Percentiles rank a stretch among this genome's conserved stretches.
phyloP scores from a whole-genome alignment of 2,113 vertebrate genomes.

The Thermophis baileyi region DNA sequence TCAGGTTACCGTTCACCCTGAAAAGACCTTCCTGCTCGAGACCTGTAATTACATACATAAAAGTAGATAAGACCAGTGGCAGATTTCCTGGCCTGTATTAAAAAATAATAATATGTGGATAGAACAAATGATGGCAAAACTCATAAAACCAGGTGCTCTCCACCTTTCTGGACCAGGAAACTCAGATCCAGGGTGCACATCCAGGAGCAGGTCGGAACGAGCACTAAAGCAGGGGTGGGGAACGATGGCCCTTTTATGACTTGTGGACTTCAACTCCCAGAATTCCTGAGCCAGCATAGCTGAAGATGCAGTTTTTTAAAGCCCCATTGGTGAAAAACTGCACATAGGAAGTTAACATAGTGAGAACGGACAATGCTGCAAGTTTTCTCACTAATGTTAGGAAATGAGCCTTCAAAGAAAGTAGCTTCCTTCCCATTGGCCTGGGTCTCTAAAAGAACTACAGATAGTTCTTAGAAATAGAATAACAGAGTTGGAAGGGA shows the following conservation, averaged over 20 bases:
- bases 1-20: slow-evolving; percentile 84
- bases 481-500: too few species aligned
- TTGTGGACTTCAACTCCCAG: too few species aligned
- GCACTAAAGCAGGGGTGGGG: background rate
- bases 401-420: background rate
- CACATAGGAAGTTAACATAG: background rate
- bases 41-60: slow-evolving; percentile 65
- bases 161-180: background rate
- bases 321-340: background rate
- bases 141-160: background rate
- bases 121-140: background rate
- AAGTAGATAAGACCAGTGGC: background rate
- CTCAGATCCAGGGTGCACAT: background rate
- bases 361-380: background rate
- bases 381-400: background rate
- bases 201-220: background rate
- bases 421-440: background rate
- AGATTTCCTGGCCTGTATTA: background rate
- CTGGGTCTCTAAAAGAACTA: background rate
- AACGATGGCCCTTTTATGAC: too few species aligned
- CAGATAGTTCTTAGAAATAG: background rate
- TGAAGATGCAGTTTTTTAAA: background rate
- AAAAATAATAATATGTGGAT: background rate
- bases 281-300: too few species aligned
- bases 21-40: slow-evolving; percentile 90